phyloP scores from a whole-genome alignment of 2,113 vertebrate species.

The Daboia siamensis region DNA sequence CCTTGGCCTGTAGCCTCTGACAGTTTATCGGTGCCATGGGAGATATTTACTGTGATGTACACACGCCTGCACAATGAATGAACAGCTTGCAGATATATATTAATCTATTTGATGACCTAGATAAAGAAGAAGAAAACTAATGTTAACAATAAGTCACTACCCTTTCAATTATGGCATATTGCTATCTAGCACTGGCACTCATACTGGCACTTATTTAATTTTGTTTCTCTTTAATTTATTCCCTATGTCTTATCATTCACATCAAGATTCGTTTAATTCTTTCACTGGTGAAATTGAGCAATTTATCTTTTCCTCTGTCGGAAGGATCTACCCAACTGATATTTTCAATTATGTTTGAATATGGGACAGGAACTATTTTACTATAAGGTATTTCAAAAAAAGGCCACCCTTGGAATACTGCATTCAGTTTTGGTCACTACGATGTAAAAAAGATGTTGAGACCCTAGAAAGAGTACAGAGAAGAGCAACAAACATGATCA shows the following conservation, averaged over 20 bases:
- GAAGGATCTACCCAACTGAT: background rate
- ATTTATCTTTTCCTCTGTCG: constrained; percentile 14
- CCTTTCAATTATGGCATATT: constrained; percentile 43
- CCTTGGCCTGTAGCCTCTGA: constrained; percentile 68
- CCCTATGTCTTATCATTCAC: constrained; percentile 19
- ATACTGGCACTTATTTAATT: constrained; percentile 16
- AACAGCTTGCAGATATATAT: constrained; percentile 68
- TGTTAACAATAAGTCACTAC: constrained; percentile 56
- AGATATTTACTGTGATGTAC: constrained; percentile 63
- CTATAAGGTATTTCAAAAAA: background rate
- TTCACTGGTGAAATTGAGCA: constrained; percentile 16
- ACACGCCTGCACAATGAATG: constrained; percentile 57
- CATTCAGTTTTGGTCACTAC: too few relatives aligned
- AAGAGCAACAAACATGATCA: too few relatives aligned
- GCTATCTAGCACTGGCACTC: constrained; percentile 19
- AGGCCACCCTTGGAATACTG: too few relatives aligned
- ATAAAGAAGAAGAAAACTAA: constrained; percentile 62
- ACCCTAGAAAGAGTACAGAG: too few relatives aligned
- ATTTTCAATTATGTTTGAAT: background rate
- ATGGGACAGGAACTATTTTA: background rate
- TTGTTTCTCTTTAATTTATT: constrained; percentile 36
- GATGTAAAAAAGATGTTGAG: too few relatives aligned
- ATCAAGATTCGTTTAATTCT: constrained; percentile 22
- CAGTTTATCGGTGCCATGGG: constrained; percentile 68
- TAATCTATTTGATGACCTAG: constrained; percentile 69